Conservation (phyloP, 2,113 vertebrate genomes). For the Cichladusa arquata region DNA sequence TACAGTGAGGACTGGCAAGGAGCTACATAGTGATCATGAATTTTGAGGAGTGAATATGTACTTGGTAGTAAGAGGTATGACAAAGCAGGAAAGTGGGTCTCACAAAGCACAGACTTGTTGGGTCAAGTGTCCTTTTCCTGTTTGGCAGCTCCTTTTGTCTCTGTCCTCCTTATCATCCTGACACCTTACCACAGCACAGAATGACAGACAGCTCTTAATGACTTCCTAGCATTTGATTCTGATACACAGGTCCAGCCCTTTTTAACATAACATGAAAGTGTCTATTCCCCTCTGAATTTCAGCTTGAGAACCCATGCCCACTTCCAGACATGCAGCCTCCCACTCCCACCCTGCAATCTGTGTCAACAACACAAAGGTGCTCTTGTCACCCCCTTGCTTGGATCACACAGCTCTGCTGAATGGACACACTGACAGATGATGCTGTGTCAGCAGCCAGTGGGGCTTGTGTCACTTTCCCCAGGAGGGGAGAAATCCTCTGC, state of each 20-base stretch:
- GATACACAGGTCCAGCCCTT: not conserved
- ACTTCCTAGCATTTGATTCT: slow-evolving; percentile 56
- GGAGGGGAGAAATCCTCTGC: not conserved
- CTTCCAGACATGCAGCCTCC: not conserved
- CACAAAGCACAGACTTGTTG: slow-evolving; percentile 39
- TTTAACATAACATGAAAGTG: not conserved
- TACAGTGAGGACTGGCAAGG: not conserved
- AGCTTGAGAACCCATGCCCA: not conserved
- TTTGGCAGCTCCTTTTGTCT: slow-evolving; percentile 65
- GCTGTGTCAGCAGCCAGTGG: not conserved
- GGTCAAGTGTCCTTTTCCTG: slow-evolving; percentile 69
- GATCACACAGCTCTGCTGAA: not conserved
- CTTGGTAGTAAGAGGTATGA: not conserved
- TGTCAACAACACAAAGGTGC: not conserved
- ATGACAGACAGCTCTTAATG: slow-evolving; percentile 44
- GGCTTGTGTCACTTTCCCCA: not conserved
- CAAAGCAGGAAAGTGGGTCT: slow-evolving; percentile 38
- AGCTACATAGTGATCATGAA: not conserved
- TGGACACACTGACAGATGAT: not conserved
- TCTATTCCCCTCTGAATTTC: not conserved
- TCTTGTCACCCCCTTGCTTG: not conserved
- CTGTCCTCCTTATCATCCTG: slow-evolving; percentile 49
- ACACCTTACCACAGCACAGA: slow-evolving; percentile 50
- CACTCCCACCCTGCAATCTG: not conserved
- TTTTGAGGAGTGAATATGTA: not conserved